phyloP scores from a whole-genome alignment of 2,797 vertebrate species.

The Okamejei kenojei region DNA sequence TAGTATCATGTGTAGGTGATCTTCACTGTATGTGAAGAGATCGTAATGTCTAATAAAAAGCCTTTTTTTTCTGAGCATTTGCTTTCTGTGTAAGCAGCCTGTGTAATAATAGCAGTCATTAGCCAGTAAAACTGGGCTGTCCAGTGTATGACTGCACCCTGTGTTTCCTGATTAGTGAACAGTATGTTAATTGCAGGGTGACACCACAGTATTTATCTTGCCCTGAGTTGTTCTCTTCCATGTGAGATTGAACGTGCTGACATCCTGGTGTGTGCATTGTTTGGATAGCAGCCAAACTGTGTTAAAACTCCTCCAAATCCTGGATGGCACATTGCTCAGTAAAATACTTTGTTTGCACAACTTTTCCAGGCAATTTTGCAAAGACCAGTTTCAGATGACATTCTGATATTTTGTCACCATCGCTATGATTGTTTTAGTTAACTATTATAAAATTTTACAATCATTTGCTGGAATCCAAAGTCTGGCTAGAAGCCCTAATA shows the following conservation, averaged over 20 bases:
- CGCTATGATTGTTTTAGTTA: not conserved
- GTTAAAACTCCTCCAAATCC: slow-evolving; percentile 16
- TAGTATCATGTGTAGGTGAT: not conserved
- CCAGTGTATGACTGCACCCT: not conserved
- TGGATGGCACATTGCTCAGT: not conserved
- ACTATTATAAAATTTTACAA: not conserved
- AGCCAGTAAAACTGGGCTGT: not conserved
- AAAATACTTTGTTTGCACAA: not conserved
- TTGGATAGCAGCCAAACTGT: not conserved
- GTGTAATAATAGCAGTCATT: slow-evolving; percentile 8
- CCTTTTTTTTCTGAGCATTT: not conserved
- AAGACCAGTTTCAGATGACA: not conserved
- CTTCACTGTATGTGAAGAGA: not conserved
- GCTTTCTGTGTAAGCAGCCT: not conserved
- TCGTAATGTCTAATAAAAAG: not conserved
- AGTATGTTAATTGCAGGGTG: slow-evolving; percentile 5
- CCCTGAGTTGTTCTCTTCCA: not conserved
- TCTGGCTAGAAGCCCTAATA: not conserved
- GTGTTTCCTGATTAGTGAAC: slow-evolving; percentile 1
- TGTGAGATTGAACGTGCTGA: slow-evolving; percentile 5
- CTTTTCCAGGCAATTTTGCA: not conserved
- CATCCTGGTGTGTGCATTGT: not conserved
- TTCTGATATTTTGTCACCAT: not conserved
- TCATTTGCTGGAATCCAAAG: slow-evolving; percentile 1
- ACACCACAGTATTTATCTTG: not conserved